Base-by-base conservation (phyloP, 2,797 vertebrate genomes). In the Thaleichthys pacificus region DNA sequence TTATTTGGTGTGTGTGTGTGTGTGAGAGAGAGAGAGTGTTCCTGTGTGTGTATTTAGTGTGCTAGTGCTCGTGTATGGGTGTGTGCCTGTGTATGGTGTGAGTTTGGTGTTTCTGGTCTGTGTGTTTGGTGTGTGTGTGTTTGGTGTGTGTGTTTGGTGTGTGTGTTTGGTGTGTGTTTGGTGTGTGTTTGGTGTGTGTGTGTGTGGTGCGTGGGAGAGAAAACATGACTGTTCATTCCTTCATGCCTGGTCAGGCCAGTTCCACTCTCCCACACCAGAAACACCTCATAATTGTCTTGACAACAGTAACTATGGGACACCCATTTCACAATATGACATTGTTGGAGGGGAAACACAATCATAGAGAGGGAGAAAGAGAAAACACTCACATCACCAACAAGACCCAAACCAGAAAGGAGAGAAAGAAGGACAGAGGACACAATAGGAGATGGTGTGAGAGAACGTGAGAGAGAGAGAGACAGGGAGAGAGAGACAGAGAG, bases 401-500 rank as follows among this genome's bases (percentile, higher is more conserved):
- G 69, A 75, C 74, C 73, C 68, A 58, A 77, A 61, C 64, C 70
- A 75, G 30, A 49, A 61, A 28, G 68, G 66, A 17, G 14, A 73
- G 67, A 69, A n/a, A 73, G 67, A 69, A 26, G 35, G 56, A 69
- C 56, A 70, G 56, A 62, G 49, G 67, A 35, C 28, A 60, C 24
- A 21, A 32, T 5, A 32, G 32, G 32, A 32, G 4, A 32, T 32
- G 32, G 32, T 7, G 32, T 7, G 28, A 54, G 32, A 19, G 54
- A 73, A 70, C 70, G 12, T 61, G 42, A 70, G 32, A 77, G 66
- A 26, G 12, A 51, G 47, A 67, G 71, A 58, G 30, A 49, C 15
- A 62, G 26, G 61, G 66, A 47, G 71, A 58, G 79, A 64, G 72
- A 71, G 71, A 58, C 77, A 63, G 72, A 71, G 75, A 77, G 51